Evolutionary conservation across 1,140 invertebrate genomes (phyloP), one percentile per base, ranked within the genome.

Genomic region (Drosophila teissieri): DNA sequence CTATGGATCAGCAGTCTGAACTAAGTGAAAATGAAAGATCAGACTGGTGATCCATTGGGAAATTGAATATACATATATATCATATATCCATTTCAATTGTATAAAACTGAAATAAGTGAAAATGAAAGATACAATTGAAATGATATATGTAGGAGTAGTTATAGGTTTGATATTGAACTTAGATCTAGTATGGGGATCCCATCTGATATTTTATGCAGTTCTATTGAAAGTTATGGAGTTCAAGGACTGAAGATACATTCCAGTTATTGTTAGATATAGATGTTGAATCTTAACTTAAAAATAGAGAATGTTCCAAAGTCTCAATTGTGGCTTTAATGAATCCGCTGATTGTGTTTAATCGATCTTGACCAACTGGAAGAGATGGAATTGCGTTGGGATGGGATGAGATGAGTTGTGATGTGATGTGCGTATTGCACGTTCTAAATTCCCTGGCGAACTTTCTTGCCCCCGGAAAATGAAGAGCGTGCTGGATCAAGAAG

Each of bases 401-500:
- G 1, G 2, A 19, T 19, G 19, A 2, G 19, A 1, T 19, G 19
- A 2, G 19, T 2, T 19, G 19, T 19, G 19, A 19, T 19, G 19
- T 19, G 19, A 19, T 39, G 6, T 62, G 17, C 5, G 31, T 27
- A 17, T 5, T n/a, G 34, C 42, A 17, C 44, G 42, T 2, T 22
- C 44, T 37, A 61, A 27, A 67, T 67, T 65, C 60, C 17, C 42
- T 24, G 34, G 45, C 7, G 44, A 46, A 56, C 55, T 57, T 17
- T 46, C 27, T 31, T 14, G 42, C 24, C 27, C 27, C 15, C 51
- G 52, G 31, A 51, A 31, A 51, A 27, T 10, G 15, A 19, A 3
- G 22, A 44, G 40, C 61, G 64, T 68, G 61, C 27, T 65, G 64
- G 68, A 70, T 70, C 51, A 70, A 14, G 11, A 48, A 57, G 52